These are phyloP conservation scores for Decapterus maruadsi DNA, from an alignment of 2,797 vertebrate species.

Conservation along the genomic window DNA sequence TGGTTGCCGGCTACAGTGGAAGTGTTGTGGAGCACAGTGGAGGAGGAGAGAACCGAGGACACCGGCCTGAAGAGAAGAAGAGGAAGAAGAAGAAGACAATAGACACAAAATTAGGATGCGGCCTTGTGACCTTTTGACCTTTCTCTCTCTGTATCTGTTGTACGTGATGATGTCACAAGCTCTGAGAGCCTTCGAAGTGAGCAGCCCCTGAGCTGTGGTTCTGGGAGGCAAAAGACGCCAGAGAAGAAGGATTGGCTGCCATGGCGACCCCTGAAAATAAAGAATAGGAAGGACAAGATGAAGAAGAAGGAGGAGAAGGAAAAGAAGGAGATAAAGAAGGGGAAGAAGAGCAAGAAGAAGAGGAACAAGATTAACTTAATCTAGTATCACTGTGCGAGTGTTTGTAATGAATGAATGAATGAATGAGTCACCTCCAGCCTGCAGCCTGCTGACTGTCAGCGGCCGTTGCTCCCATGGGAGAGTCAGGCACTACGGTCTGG, in stretches of 20 bases:
- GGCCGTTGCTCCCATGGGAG: constrained; percentile 84
- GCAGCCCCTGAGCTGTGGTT: constrained; percentile 85
- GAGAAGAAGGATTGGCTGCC: too few species aligned
- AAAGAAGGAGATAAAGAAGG: too few species aligned
- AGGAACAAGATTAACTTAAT: too few species aligned
- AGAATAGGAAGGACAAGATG: too few species aligned
- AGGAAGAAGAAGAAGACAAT: neutral
- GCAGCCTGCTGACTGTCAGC: constrained; percentile 90
- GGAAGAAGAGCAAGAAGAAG: too few species aligned
- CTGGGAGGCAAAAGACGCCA: too few species aligned
- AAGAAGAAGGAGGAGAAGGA: too few species aligned
- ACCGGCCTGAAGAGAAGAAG: constrained; percentile 79
- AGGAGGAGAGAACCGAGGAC: constrained; percentile 85
- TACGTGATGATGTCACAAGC: constrained; percentile 53
- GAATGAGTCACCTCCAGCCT: constrained; percentile 90
- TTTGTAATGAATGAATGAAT: too few species aligned
- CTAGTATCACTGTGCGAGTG: too few species aligned
- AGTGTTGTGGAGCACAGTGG: constrained; percentile 86
- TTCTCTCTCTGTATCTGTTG: too few species aligned
- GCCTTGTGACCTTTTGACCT: too few species aligned
- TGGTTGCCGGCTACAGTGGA: constrained; percentile 85
- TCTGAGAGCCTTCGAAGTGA: constrained; percentile 88
- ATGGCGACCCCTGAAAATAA: constrained; percentile 83
- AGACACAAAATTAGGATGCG: too few species aligned
- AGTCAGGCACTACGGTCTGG: constrained; percentile 91